phyloP scores from a whole-genome alignment of 1,140 invertebrate species.

The Brachionus manjavacas region DNA sequence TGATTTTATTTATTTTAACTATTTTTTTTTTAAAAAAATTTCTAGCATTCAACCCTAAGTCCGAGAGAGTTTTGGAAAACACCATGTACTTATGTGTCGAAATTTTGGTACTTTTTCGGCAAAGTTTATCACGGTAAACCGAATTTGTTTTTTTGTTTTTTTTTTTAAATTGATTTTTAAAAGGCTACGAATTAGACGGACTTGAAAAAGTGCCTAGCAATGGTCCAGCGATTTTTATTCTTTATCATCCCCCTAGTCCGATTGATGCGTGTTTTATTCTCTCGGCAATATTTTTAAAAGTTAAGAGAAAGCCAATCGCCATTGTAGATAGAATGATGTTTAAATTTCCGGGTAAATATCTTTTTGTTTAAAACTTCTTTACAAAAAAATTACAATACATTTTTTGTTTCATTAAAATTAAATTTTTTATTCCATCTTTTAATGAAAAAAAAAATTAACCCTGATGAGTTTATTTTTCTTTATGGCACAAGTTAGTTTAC shows the following conservation, averaged over 20 bases:
- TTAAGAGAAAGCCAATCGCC: slow-evolving; percentile 75
- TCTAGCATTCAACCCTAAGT: not conserved
- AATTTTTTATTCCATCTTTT: too few relatives aligned
- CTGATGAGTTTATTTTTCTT: too few relatives aligned
- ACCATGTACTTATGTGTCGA: not conserved
- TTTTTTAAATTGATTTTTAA: not conserved
- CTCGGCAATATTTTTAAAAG: slow-evolving; percentile 73
- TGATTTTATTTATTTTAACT: not conserved
- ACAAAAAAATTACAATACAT: slow-evolving; percentile 6
- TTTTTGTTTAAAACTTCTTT: too few relatives aligned
- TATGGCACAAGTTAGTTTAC: too few relatives aligned
- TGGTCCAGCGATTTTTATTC: slow-evolving; percentile 81
- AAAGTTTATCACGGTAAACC: not conserved
- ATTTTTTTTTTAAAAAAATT: not conserved
- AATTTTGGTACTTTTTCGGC: not conserved
- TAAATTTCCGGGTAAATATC: slow-evolving; percentile 74
- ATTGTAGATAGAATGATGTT: slow-evolving; percentile 92
- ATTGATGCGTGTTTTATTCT: slow-evolving; percentile 94
- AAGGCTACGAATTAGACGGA: slow-evolving; percentile 82
- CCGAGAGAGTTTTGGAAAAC: not conserved
- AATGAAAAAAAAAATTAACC: too few relatives aligned
- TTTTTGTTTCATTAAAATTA: not conserved
- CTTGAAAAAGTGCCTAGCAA: slow-evolving; percentile 84
- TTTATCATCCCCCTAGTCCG: slow-evolving; percentile 94
- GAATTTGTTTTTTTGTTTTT: not conserved